Evolutionary conservation across 2,888 invertebrate genomes (phyloP).

Genomic region (Neuroscelio doddi): DNA sequence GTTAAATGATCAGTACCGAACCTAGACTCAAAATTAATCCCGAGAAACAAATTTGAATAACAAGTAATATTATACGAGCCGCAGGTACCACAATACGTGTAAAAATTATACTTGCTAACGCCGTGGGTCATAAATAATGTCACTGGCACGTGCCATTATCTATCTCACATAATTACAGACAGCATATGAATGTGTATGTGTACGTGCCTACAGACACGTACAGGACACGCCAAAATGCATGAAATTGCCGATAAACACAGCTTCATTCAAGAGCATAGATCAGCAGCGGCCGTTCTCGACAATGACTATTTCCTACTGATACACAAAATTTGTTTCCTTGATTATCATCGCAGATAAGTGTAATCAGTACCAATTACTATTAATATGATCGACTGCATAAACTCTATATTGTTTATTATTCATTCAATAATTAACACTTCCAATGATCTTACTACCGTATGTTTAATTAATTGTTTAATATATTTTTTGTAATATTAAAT

Average conservation of each 20-base stretch:
- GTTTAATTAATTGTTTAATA: too few relatives aligned
- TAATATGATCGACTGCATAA: constrained; percentile 26
- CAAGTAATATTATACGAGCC: constrained; percentile 59
- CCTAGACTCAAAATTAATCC: constrained; percentile 41
- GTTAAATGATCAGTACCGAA: constrained; percentile 37
- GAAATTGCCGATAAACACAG: constrained; percentile 47
- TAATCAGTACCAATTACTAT: constrained; percentile 41
- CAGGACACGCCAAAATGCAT: constrained; percentile 46
- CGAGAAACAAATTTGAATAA: constrained; percentile 62
- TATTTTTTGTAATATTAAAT: too few relatives aligned
- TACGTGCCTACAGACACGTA: constrained; percentile 27
- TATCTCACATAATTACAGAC: constrained; percentile 51
- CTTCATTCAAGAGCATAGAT: constrained; percentile 42
- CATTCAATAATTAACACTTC: constrained; percentile 4
- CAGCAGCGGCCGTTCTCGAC: constrained; percentile 38
- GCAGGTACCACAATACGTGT: constrained; percentile 55
- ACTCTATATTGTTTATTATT: constrained; percentile 28
- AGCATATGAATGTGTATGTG: constrained; percentile 13
- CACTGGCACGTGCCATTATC: constrained; percentile 64
- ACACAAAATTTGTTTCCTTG: constrained; percentile 41
- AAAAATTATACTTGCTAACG: constrained; percentile 67
- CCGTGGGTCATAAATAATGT: constrained; percentile 62
- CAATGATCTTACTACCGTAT: neutral
- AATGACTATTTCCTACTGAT: constrained; percentile 45
- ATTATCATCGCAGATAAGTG: constrained; percentile 42